Evolutionary conservation across 2,113 vertebrate species (phyloP), one percentile per base, ranked within the genome.

Genomic region (Turdus rufiventris): DNA sequence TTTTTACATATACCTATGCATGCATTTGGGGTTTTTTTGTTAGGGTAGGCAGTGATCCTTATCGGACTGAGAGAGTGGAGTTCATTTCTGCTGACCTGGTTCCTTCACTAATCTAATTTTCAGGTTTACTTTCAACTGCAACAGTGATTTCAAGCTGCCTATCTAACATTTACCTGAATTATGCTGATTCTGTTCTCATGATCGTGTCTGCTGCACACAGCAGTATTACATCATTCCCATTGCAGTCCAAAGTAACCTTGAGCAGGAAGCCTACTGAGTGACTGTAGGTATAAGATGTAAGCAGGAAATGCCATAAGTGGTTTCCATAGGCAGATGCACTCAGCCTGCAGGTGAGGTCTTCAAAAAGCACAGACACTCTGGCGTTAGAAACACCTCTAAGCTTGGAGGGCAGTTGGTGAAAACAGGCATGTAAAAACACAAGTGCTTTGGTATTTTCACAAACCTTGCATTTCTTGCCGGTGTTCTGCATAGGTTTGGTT

Each of bases 21-120:
- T 75, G 31, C 10, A 10, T 67, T 26, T 53, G 24, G 5, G 1
- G 5, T 58, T 85, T 50, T 82, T 53, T 76, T 89, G 81, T 94
- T 92, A 66, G 72, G 71, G 54, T 36, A 85, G 48, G 10, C 45
- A 79, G 82, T 71, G 54, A 84, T 91, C 62, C 54, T 78, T 95
- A 65, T 84, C 15, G 0, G 45, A 31, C 34, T 88, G 29, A 25
- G 31, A 82, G 57, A 24, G 51, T 65, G 36, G 85, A 91, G 34
- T 94, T 94, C 24, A 74, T 96, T 96, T 70, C 91, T 18, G 26
- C 89, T 91, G 90, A 95, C 63, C 31, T 80, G 34, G 24, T 93
- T 90, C 24, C 63, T 95, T 97, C 68, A 43, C 75, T 96, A 95
- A 93, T 87, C 73, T 94, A 34, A 87, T 96, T 95, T 91, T 93